Percentiles rank a stretch among this genome's conserved stretches.
Evolutionary conservation across 2,888 invertebrate species (phyloP).

Genomic region (Volucella inanis): DNA sequence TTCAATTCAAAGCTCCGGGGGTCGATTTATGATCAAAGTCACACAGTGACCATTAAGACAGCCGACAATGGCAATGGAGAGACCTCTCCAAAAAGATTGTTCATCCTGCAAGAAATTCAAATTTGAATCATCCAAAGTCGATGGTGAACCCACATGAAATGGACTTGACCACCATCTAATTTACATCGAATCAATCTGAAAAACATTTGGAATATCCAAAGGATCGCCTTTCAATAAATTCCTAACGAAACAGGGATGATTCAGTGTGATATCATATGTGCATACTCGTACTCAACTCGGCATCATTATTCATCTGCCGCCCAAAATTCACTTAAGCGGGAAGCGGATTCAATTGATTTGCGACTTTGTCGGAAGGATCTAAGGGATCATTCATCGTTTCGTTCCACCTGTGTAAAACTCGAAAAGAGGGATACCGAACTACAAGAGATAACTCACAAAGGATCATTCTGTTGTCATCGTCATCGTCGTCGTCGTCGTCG

Average conservation of each 20-base stretch:
- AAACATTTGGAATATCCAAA: slow-evolving; percentile 43
- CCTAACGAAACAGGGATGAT: slow-evolving; percentile 57
- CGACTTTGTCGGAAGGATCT: slow-evolving; percentile 72
- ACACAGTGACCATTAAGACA: slow-evolving; percentile 25
- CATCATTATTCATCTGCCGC: slow-evolving; percentile 62
- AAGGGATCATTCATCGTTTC: slow-evolving; percentile 51
- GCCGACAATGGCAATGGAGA: neutral
- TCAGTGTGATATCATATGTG: slow-evolving; percentile 36
- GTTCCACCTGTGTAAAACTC: slow-evolving; percentile 65
- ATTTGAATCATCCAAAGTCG: slow-evolving; percentile 41
- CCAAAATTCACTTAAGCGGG: slow-evolving; percentile 54
- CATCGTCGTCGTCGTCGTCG: slow-evolving; percentile 20
- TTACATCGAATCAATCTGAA: slow-evolving; percentile 42
- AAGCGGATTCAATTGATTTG: slow-evolving; percentile 68
- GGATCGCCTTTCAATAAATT: slow-evolving; percentile 50
- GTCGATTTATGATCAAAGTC: slow-evolving; percentile 61
- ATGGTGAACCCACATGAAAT: neutral
- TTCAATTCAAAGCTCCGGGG: slow-evolving; percentile 48
- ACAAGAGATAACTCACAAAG: slow-evolving; percentile 62
- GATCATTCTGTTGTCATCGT: slow-evolving; percentile 52
- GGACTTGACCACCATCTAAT: slow-evolving; percentile 41
- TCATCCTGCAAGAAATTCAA: slow-evolving; percentile 53
- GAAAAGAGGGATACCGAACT: slow-evolving; percentile 22
- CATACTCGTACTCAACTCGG: neutral
- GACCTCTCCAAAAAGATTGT: neutral